phyloP scores from a whole-genome alignment of 92 coral and sea anemone genomes.

The Bergia puertoricense region DNA sequence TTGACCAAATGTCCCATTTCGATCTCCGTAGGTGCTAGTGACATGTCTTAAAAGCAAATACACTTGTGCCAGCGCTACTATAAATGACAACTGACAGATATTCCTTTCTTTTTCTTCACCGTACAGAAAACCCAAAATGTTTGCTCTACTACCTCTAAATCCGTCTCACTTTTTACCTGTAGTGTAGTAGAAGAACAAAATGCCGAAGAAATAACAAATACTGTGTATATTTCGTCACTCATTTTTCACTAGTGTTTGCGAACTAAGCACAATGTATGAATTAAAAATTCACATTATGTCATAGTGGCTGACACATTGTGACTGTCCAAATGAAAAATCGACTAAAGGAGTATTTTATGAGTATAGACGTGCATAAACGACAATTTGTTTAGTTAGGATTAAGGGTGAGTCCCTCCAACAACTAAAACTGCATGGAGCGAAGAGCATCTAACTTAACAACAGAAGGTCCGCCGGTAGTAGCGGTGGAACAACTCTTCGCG shows the following conservation, averaged over 20 bases:
- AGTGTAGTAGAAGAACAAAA: too few species aligned
- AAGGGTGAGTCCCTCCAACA: neutral
- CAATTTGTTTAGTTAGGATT: neutral
- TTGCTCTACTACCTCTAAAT: too few species aligned
- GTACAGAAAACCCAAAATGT: too few species aligned
- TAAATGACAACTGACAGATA: too few species aligned
- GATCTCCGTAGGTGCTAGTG: too few species aligned
- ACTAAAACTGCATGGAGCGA: neutral
- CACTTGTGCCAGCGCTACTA: too few species aligned
- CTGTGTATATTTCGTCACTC: neutral
- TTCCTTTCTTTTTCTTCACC: too few species aligned
- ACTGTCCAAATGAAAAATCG: neutral
- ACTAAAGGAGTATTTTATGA: neutral
- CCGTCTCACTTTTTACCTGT: too few species aligned
- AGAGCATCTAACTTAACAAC: neutral
- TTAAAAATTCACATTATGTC: neutral
- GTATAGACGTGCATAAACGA: neutral
- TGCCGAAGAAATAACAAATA: neutral
- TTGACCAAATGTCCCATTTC: too few species aligned
- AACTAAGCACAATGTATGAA: neutral
- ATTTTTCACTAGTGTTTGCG: neutral
- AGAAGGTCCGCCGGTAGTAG: conserved; percentile 7
- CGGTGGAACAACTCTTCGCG: neutral
- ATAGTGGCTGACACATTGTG: neutral
- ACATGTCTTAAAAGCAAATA: too few species aligned